A percentile compares a stretch with the other conserved stretches of the same genome.
These are phyloP conservation scores for Rhaphigaster nebulosa DNA, from an alignment of 2,888 invertebrate genomes.

Conservation along the genomic window DNA sequence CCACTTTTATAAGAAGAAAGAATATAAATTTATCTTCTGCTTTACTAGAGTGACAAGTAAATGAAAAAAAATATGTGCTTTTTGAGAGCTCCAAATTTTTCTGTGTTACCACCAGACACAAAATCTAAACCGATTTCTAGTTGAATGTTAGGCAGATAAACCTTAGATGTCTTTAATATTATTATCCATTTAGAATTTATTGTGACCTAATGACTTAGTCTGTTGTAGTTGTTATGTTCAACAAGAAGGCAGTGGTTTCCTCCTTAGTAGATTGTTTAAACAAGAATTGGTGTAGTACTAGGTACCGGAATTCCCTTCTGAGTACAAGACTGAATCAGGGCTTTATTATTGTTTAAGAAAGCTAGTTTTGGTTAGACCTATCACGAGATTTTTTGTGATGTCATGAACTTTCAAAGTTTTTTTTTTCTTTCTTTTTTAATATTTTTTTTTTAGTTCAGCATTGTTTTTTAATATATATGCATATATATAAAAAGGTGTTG, in stretches of 20 bases:
- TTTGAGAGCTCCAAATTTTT: not conserved
- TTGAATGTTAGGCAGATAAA: constrained; percentile 29
- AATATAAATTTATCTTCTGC: not conserved
- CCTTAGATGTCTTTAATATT: constrained; percentile 20
- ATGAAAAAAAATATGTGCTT: not conserved
- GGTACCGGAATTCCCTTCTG: constrained; percentile 38
- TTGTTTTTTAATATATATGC: not conserved
- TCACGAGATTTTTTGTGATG: constrained; percentile 8
- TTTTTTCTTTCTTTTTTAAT: not conserved
- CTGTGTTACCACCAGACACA: not conserved
- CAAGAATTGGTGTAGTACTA: constrained; percentile 21
- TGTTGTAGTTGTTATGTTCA: constrained; percentile 6
- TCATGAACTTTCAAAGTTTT: not conserved
- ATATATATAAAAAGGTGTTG: constrained; percentile 41
- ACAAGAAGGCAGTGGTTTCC: not conserved
- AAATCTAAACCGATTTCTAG: not conserved
- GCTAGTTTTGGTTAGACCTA: constrained; percentile 20
- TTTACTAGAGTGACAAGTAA: not conserved
- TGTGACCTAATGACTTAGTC: not conserved
- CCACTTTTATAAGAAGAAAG: not conserved
- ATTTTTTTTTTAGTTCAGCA: not conserved
- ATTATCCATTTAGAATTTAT: constrained; percentile 21
- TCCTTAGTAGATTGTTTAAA: not conserved
- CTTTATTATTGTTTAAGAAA: constrained; percentile 57
- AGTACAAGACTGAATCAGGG: constrained; percentile 59